These are phyloP conservation scores for Novumbra hubbsi DNA, from an alignment of 2,797 vertebrate species.

Conservation along the genomic window DNA sequence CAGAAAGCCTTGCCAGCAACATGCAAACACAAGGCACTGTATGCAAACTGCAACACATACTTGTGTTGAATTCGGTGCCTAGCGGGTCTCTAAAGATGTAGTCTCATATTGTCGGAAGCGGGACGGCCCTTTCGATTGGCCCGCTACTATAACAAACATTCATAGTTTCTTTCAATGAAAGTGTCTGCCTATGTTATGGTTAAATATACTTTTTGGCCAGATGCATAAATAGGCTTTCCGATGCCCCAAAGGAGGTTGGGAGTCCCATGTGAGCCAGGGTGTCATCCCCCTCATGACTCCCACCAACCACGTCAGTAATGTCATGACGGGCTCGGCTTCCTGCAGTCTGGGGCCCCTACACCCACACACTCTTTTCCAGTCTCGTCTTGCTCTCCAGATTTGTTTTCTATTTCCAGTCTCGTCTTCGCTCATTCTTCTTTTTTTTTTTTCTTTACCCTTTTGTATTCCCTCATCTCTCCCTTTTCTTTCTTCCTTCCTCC, in stretches of 20 bases:
- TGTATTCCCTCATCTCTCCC: not conserved
- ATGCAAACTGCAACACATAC: constrained; percentile 47
- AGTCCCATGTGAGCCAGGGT: constrained; percentile 48
- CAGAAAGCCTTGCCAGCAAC: not conserved
- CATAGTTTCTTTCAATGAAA: not conserved
- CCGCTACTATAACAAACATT: not conserved
- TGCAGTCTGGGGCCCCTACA: not conserved
- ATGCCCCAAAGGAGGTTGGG: constrained; percentile 3
- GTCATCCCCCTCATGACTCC: constrained; percentile 31
- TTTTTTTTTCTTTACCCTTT: constrained; percentile 39
- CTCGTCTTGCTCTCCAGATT: not conserved
- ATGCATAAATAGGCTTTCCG: not conserved
- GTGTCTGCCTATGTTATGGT: not conserved
- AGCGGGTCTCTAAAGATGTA: not conserved
- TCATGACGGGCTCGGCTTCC: constrained; percentile 36
- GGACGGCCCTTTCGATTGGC: not conserved
- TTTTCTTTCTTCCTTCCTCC: not conserved
- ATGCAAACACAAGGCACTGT: constrained; percentile 7
- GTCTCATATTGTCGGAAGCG: not conserved
- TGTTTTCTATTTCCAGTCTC: not conserved
- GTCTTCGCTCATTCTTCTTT: not conserved
- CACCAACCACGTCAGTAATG: constrained; percentile 37
- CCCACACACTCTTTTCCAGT: constrained; percentile 41
- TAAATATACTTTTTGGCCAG: not conserved
- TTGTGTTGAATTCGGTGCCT: not conserved